Base-by-base conservation (phyloP, 2,113 vertebrate species). In the Marmota flaviventris region DNA sequence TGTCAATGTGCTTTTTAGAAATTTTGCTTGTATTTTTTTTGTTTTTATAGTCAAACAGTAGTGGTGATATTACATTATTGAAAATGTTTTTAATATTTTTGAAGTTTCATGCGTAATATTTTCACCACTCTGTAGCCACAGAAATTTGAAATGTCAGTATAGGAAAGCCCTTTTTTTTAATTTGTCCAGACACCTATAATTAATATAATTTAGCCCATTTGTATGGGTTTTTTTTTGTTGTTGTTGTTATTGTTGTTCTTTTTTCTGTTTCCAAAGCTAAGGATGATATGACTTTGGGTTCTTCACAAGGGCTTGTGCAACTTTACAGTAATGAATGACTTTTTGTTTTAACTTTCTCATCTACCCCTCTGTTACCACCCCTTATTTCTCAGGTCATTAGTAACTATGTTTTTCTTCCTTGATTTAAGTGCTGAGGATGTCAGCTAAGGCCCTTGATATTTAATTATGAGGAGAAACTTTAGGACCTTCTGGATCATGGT, bases 391-490 rank as follows among this genome's bases (percentile, higher is more conserved):
- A 94, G 85, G 70, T 95, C 39, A 90, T 86, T 95, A 87, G 72
- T 94, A 85, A 91, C 63, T 96, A 34, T 86, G 58, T 89, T 17
- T 58, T 37, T 72, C 18, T 86, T 53, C 39, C 8, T 84, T 79
- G n/a, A 67, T 91, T n/a, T 88, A 97, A 97, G 96, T 94, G 13
- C 1, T 86, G n/a, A 91, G 96, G 96, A 96, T 95, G 97, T 98
- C 81, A 97, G 91, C 88, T 98, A 97, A 98, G 97, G 95, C 97
- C 97, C 95, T 97, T 93, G 75, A 70, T 97, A 65, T 75, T 97
- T 91, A 94, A 73, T 91, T 69, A 94, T 96, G 94, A 97, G 96
- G 84, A 88, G 97, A 97, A 96, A 10, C 96, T 97, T 93, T 88
- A 96, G 97, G 63, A 72, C 90, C 96, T 97, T 97, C 93, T 98